Evolutionary conservation across 2,888 invertebrate genomes (phyloP), one percentile per base, ranked within the genome.

Genomic region (Kryphioiulus occultus): DNA sequence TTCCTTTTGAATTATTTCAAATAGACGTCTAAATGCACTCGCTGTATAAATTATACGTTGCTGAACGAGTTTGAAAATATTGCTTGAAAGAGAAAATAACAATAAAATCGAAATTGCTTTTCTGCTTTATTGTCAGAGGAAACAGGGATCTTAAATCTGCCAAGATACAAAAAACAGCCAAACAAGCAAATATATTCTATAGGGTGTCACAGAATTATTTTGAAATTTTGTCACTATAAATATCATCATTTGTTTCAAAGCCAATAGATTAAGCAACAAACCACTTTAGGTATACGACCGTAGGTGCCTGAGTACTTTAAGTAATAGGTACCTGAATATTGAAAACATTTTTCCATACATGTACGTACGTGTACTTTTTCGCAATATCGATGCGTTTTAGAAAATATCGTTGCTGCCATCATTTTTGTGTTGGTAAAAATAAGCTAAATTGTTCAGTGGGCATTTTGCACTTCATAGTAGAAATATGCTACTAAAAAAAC

Each of bases 41-140:
- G 30, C 30, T 78, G 78, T 78, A 78, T 78, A 78, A 78, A 30
- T 78, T 78, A 78, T 78, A 22, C 26, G 22, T 30, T 78, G 78
- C 30, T 78, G 30, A 78, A 32, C 1, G 17, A 78, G 30, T 78
- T 78, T 32, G 30, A 78, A 78, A 32, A 78, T 78, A 78, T 30
- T 30, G 30, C 78, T 30, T 30, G 15, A 78, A 78, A 78, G 26
- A 68, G 26, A 78, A 78, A 53, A 53, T 47, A 78, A 78, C 78
- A 78, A 17, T 78, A 32, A 78, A 78, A 78, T 78, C 78, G 30
- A 78, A 78, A 78, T 78, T 78, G 78, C 78, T 32, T 78, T 78
- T 30, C 78, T 78, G 78, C 30, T 78, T 78, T 78, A 78, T 32
- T 30, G 30, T 32, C 30, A 4, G 4, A 78, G 17, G 30, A 78